phyloP scores from a whole-genome alignment of 2,888 invertebrate genomes.

The Stenurella melanura region DNA sequence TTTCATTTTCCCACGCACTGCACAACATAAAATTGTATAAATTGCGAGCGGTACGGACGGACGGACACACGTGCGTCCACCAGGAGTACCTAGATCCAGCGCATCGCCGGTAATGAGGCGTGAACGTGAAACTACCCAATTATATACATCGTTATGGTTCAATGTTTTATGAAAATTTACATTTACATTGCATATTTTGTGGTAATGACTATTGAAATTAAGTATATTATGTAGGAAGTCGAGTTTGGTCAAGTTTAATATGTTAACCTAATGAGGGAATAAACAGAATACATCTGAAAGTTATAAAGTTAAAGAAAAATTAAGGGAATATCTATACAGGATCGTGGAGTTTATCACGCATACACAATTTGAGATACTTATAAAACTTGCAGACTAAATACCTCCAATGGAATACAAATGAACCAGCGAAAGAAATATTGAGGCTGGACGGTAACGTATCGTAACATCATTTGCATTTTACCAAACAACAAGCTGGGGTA shows the following conservation, averaged over 20 bases:
- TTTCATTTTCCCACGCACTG: slow-evolving; percentile 57
- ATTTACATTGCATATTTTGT: slow-evolving; percentile 45
- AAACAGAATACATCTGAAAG: not conserved
- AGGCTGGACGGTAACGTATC: too few relatives aligned
- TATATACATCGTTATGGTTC: slow-evolving; percentile 58
- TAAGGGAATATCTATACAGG: too few relatives aligned
- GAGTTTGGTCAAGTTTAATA: slow-evolving; percentile 1
- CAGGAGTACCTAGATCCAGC: slow-evolving; percentile 17
- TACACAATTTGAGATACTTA: too few relatives aligned
- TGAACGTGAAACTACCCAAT: slow-evolving; percentile 59
- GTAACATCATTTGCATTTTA: too few relatives aligned
- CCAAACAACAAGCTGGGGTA: too few relatives aligned
- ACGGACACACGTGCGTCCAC: slow-evolving; percentile 57
- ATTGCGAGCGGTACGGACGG: slow-evolving; percentile 38
- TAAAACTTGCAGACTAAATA: too few relatives aligned
- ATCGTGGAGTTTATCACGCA: too few relatives aligned
- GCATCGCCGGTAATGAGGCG: slow-evolving; percentile 52
- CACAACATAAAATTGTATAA: slow-evolving; percentile 43
- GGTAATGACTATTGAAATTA: slow-evolving; percentile 9
- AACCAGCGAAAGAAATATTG: too few relatives aligned
- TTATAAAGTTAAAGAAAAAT: too few relatives aligned
- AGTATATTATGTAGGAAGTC: not conserved
- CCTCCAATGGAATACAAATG: too few relatives aligned
- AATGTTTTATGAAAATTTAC: slow-evolving; percentile 49
- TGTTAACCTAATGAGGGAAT: not conserved